phyloP scores from a whole-genome alignment of 2,888 invertebrate genomes.

The Cecidostiba fungosa region DNA sequence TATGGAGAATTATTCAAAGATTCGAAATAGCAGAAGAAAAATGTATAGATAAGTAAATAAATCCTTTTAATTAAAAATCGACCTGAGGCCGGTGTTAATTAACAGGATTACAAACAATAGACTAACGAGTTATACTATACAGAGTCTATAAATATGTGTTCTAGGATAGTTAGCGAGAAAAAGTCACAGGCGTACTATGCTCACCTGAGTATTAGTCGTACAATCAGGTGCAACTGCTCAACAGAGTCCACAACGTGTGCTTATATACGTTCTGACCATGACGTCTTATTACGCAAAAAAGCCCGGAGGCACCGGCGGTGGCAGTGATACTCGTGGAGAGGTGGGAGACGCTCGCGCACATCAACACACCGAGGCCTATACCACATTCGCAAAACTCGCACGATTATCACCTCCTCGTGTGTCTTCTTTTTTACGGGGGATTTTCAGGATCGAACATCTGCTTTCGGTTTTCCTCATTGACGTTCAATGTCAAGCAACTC shows the following conservation, averaged over 20 bases:
- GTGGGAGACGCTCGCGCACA: constrained; percentile 69
- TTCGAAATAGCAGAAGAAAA: no score
- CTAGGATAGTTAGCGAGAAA: neutral
- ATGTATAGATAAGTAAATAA: no score
- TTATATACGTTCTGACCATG: constrained; percentile 73
- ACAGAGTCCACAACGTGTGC: constrained; percentile 67
- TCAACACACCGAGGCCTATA: constrained; percentile 60
- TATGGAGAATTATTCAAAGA: no score
- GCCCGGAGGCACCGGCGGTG: constrained; percentile 63
- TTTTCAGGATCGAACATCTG: neutral
- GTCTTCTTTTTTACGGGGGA: neutral
- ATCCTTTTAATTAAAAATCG: neutral
- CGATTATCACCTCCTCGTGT: constrained; percentile 63
- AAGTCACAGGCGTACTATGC: constrained; percentile 42
- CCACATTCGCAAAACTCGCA: constrained; percentile 49
- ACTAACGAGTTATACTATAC: neutral
- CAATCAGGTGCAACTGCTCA: constrained; percentile 71
- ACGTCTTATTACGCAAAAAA: constrained; percentile 72
- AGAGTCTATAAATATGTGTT: neutral
- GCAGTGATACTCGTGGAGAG: no score
- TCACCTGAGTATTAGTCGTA: constrained; percentile 72
- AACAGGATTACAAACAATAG: neutral
- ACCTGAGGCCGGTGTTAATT: neutral
- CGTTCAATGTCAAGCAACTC: neutral
- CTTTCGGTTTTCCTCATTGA: neutral